A percentile compares a stretch with the other conserved stretches of the same genome.
These are phyloP conservation scores for Meghimatium bilineatum DNA, from an alignment of 2,888 invertebrate species.

Conservation along the genomic window DNA sequence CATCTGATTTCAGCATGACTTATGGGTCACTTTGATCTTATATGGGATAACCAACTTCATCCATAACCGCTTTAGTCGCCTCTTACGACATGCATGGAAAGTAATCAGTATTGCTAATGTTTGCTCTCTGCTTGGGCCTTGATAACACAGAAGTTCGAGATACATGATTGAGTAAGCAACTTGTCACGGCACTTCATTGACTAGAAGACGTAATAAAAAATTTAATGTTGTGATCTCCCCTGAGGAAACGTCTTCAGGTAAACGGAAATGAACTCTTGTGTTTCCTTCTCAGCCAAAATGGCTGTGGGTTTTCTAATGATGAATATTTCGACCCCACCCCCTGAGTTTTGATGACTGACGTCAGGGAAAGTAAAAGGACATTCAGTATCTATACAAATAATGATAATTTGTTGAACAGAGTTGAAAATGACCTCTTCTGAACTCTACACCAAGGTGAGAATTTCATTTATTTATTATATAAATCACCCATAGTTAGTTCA, in stretches of 20 bases:
- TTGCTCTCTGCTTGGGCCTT: too few relatives aligned
- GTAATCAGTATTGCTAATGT: not conserved
- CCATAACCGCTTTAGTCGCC: too few relatives aligned
- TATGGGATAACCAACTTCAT: too few relatives aligned
- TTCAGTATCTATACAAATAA: not conserved
- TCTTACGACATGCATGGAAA: too few relatives aligned
- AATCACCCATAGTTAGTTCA: too few relatives aligned
- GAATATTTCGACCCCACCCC: conserved; percentile 43
- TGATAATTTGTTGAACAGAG: not conserved
- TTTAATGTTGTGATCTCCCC: conserved; percentile 7
- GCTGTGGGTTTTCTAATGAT: conserved; percentile 40
- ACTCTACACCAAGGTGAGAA: conserved; percentile 60
- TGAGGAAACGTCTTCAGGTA: conserved; percentile 21
- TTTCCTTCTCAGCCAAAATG: conserved; percentile 36
- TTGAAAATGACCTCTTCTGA: conserved; percentile 38
- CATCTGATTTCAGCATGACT: too few relatives aligned
- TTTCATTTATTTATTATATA: not conserved
- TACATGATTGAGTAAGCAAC: too few relatives aligned
- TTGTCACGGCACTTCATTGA: too few relatives aligned
- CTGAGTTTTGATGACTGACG: conserved; percentile 24
- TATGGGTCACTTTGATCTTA: too few relatives aligned
- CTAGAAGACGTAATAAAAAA: not conserved
- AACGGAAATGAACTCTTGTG: conserved; percentile 41
- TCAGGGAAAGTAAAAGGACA: not conserved
- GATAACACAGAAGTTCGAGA: too few relatives aligned